Evolutionary conservation across 2,888 invertebrate genomes (phyloP), one percentile per base, ranked within the genome.

Genomic region (Oegoconia quadripuncta): DNA sequence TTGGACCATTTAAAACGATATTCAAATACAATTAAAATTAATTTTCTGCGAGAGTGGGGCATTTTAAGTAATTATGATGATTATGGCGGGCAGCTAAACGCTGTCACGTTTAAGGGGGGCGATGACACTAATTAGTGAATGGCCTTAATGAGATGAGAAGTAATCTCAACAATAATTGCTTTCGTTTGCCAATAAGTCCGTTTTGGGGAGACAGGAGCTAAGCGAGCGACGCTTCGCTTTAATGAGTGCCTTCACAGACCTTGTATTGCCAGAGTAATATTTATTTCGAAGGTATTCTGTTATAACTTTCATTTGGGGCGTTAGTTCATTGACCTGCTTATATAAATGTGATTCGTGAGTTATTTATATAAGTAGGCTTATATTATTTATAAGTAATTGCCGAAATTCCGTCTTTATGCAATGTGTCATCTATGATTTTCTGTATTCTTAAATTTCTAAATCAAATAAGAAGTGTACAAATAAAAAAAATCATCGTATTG

Each of bases 101-200:
- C 26, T 12, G 20, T 12, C 20, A 22, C 17, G 31, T 28, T 41
- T 9, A 15, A n/a, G 8, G 27, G 28, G 42, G 38, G 27, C 28
- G 27, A 37, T 26, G 32, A 3, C 32, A n/a, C 25, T 42, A 31
- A 39, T 33, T 28, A 32, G 25, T 23, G 32, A 33, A 14, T 7
- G 12, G 17, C 25, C 34, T 34, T 17, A 27, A 35, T 27, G 44
- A 41, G 37, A 40, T 37, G 44, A 39, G 44, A 38, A 41, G 30
- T 42, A 48, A 49, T 52, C 49, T 49, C 44, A 44, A 40, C 42
- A 52, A 52, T 52, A 52, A 52, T 52, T 48, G 47, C 47, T 47
- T 44, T 41, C 44, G 35, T 38, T 44, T 35, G 39, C 42, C 45
- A 44, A 49, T 46, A 52, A 52, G 46, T 52, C 47, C 44, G 25